phyloP scores from a whole-genome alignment of 2,797 vertebrate genomes.

The Morelia viridis region DNA sequence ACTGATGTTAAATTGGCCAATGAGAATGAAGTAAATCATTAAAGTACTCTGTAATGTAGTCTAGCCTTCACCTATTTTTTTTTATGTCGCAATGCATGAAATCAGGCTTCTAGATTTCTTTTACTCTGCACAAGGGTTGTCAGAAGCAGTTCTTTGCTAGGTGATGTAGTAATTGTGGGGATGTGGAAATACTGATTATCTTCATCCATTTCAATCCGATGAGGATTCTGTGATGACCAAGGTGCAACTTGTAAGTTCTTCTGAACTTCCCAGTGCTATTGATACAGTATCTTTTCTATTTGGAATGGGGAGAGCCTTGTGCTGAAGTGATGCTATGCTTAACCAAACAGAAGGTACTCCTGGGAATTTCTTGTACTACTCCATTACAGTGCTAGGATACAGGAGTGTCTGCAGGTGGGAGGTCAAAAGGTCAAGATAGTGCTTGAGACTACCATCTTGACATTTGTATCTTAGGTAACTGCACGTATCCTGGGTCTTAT shows the following conservation, averaged over 20 bases:
- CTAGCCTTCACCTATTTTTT: background rate
- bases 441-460: background rate
- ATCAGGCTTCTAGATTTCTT: background rate
- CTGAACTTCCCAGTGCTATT: background rate
- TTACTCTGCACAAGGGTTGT: background rate
- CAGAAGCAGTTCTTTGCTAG: background rate
- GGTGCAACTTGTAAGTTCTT: background rate
- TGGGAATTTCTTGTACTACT: background rate
- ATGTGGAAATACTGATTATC: background rate
- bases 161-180: background rate
- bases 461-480: background rate
- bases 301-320: background rate
- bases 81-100: background rate
- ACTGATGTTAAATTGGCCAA: background rate
- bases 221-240: background rate
- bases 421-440: background rate
- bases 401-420: background rate
- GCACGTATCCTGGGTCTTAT: background rate
- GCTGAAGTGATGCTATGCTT: background rate
- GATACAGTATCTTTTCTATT: background rate
- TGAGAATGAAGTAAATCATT: background rate
- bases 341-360: background rate
- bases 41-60: background rate
- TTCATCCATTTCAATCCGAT: background rate
- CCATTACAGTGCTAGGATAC: background rate